phyloP scores from a whole-genome alignment of 2,797 vertebrate species.

The Cossypha heuglini region DNA sequence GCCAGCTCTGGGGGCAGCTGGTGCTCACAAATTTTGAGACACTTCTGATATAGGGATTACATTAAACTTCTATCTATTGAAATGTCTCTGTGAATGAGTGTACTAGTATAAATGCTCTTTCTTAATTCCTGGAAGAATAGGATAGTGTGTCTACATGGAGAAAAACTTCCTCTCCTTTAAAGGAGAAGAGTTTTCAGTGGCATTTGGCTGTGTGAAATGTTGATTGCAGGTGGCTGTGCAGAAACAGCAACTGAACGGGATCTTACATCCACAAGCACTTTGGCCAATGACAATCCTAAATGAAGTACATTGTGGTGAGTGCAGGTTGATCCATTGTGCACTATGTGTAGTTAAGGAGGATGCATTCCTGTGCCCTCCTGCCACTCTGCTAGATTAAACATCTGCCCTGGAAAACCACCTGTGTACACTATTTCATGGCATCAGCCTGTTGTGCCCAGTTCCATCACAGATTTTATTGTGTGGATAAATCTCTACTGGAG shows the following conservation, averaged over 20 bases:
- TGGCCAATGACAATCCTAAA: not conserved
- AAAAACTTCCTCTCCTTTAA: slow-evolving; percentile 26
- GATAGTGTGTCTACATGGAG: not conserved
- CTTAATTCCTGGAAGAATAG: slow-evolving; percentile 40
- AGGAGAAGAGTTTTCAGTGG: not conserved
- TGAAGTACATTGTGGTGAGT: not conserved
- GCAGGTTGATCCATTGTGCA: not conserved
- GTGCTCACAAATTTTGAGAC: slow-evolving; percentile 40
- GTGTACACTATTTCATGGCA: not conserved
- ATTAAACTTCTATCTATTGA: slow-evolving; percentile 50
- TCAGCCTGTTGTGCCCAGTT: not conserved
- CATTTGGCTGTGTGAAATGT: not conserved
- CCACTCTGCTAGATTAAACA: not conserved
- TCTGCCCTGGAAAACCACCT: not conserved
- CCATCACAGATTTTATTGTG: slow-evolving; percentile 8
- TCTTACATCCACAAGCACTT: not conserved
- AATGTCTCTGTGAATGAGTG: slow-evolving; percentile 21
- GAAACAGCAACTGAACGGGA: not conserved
- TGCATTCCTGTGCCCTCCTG: not conserved
- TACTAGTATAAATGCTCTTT: slow-evolving; percentile 27
- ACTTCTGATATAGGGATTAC: slow-evolving; percentile 24
- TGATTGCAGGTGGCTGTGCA: not conserved
- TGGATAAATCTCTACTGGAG: slow-evolving; percentile 39
- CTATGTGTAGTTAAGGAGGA: not conserved
- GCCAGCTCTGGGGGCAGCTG: slow-evolving; percentile 47